Evolutionary conservation across 2,888 invertebrate species (phyloP), one percentile per base, ranked within the genome.

Genomic region (Rhagonycha lutea): DNA sequence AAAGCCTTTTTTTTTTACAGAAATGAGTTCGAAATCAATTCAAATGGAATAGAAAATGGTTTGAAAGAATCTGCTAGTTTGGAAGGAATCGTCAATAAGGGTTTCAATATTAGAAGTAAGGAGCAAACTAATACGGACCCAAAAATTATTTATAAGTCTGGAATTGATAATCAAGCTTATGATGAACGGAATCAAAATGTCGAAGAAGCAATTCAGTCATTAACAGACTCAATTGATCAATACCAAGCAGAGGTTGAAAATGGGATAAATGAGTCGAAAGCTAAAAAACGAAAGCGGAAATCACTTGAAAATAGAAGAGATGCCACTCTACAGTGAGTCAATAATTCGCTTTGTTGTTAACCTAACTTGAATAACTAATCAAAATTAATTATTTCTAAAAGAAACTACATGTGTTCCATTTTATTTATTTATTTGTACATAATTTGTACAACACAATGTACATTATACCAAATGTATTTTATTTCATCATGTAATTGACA

Each of bases 221-320:
- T 87, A 7, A 80, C 85, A 1, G 82, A 84, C 63, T 83, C 81
- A 3, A 79, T 88, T 4, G 87, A 88, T 61, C 80, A 74, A 11
- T 87, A 80, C 75, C 86, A 88, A 79, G 86, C 86, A 0, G 85
- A 88, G 78, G 83, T 88, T 12, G 88, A 88, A 80, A 88, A 88
- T 74, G 85, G 86, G 70, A 84, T 88, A 10, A 88, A 88, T 73
- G 86, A 87, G 74, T 80, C 80, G 0, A 86, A 87, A 79, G 71
- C 62, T 14, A 71, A 69, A 29, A 72, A 72, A 26, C 9, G 12
- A 11, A 18, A 65, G 12, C 23, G 18, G n/a, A 65, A 65, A 26
- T 65, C 63, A 12, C 47, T 47, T 47, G n/a, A 47, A 7, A 47
- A n/a, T 47, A n/a, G 7, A 47, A 47, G 7, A 47, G n/a, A 47